Evolutionary conservation across 2,797 vertebrate species (phyloP).

Genomic region (Helarctos malayanus): DNA sequence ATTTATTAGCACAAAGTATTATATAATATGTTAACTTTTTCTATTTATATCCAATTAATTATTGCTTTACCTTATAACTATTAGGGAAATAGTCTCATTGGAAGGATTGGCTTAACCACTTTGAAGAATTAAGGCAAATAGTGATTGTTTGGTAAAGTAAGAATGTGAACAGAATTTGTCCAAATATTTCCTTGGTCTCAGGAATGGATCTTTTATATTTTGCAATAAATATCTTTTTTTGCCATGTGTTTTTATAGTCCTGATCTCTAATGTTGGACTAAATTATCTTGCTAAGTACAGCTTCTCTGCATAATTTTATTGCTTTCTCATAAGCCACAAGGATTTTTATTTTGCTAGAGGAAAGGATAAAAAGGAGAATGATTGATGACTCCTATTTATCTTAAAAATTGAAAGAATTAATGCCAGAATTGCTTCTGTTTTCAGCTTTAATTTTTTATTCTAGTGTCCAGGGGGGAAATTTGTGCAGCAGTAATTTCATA

Average conservation of each 20-base stretch:
- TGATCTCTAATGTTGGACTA: constrained; percentile 25
- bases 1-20: not conserved
- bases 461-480: not conserved
- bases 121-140: constrained; percentile 22
- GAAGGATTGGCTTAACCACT: not conserved
- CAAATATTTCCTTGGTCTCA: constrained; percentile 40
- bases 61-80: not conserved
- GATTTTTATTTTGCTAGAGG: constrained; percentile 43
- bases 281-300: constrained; percentile 16
- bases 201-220: constrained; percentile 46
- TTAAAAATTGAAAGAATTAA: constrained; percentile 41
- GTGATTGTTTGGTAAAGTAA: constrained; percentile 1
- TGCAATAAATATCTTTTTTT: not conserved
- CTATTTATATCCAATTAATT: not conserved
- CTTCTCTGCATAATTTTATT: constrained; percentile 42
- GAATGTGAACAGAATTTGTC: constrained; percentile 27
- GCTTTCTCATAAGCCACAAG: not conserved
- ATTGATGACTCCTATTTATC: constrained; percentile 21
- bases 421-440: constrained; percentile 27
- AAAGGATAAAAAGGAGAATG: constrained; percentile 53
- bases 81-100: not conserved
- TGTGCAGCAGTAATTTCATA: not conserved
- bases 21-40: not conserved
- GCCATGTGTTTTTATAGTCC: constrained; percentile 5
- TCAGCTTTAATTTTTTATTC: constrained; percentile 48